A percentile compares a stretch with the other conserved stretches of the same genome.
These are phyloP conservation scores for Tipula unca DNA, from an alignment of 2,888 invertebrate species.

Conservation along the genomic window DNA sequence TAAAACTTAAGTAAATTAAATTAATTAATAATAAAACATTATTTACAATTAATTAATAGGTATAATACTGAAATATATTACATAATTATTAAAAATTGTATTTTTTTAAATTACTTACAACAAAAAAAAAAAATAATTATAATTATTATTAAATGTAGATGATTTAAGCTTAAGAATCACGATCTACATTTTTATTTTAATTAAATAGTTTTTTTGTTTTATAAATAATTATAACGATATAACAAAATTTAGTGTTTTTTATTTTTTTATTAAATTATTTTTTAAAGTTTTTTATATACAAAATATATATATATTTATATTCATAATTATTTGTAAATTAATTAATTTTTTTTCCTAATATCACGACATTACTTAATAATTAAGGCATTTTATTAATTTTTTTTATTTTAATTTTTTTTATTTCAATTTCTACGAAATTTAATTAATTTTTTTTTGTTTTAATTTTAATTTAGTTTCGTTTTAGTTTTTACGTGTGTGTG, in stretches of 20 bases:
- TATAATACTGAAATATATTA: conserved; percentile 2
- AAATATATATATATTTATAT: neutral
- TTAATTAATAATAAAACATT: neutral
- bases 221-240: conserved; percentile 2
- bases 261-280: neutral
- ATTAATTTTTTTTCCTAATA: conserved; percentile 15
- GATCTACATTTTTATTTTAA: neutral
- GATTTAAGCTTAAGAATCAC: neutral
- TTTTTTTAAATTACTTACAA: neutral
- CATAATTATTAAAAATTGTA: neutral
- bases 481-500: neutral
- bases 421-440: neutral
- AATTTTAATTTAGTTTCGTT: neutral
- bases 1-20: conserved; percentile 4
- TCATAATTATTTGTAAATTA: conserved; percentile 9
- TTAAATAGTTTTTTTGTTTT: neutral
- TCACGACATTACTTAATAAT: conserved; percentile 18
- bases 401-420: neutral
- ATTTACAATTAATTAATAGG: neutral
- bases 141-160: too few relatives aligned
- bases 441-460: neutral
- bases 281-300: neutral
- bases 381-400: conserved; percentile 17
- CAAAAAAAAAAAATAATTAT: neutral
- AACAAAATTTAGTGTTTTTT: neutral